These are phyloP conservation scores for Netelia melanura DNA, from an alignment of 2,888 invertebrate genomes.

Conservation along the genomic window DNA sequence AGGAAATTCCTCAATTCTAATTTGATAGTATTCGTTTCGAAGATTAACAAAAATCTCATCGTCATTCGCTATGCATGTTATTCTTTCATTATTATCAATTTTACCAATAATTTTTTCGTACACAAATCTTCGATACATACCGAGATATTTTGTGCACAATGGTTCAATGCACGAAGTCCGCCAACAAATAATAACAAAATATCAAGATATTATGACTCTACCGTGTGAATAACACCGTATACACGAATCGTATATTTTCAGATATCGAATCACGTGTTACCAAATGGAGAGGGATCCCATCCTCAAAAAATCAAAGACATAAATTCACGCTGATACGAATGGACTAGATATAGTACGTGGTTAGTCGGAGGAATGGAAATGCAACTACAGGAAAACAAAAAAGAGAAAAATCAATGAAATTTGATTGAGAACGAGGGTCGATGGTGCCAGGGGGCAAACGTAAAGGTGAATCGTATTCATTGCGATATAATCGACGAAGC, in stretches of 20 bases:
- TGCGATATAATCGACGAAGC: constrained; percentile 42
- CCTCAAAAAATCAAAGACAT: constrained; percentile 7
- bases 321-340: constrained; percentile 10
- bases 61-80: neutral
- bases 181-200: too few species aligned
- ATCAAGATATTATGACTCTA: neutral
- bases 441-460: constrained; percentile 38
- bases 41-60: neutral
- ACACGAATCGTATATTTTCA: neutral
- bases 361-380: constrained; percentile 23
- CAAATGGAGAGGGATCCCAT: neutral
- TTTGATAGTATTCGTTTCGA: neutral
- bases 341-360: neutral
- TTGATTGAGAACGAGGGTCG: constrained; percentile 54
- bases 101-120: too few species aligned
- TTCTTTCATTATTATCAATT: too few species aligned
- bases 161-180: too few species aligned
- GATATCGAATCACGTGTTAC: neutral
- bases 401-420: constrained; percentile 56
- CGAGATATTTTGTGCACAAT: neutral
- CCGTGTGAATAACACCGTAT: neutral
- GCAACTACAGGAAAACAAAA: constrained; percentile 46
- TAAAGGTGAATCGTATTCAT: constrained; percentile 61
- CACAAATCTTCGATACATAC: too few species aligned
- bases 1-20: neutral